Evolutionary conservation across 2,888 invertebrate species (phyloP).

Genomic region (Microctonus hyperodae): DNA sequence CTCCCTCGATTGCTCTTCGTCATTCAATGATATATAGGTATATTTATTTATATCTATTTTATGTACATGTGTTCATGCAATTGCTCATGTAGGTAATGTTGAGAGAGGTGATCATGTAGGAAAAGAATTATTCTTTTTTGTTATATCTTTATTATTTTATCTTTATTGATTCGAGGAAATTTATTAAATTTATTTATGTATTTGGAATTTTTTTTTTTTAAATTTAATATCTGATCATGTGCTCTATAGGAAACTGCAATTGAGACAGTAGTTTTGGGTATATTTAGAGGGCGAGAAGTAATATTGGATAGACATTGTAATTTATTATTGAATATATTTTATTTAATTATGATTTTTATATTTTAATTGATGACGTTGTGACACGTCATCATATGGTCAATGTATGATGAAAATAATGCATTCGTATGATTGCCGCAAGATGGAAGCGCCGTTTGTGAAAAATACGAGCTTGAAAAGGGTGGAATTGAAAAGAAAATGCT

Average conservation of each 20-base stretch:
- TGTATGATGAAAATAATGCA: slow-evolving; percentile 37
- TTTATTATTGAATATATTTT: too few relatives aligned
- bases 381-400: slow-evolving; percentile 37
- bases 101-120: too few relatives aligned
- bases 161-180: too few relatives aligned
- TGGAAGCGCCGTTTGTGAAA: slow-evolving; percentile 37
- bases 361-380: background rate
- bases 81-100: background rate
- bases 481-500: slow-evolving; percentile 30
- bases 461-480: background rate
- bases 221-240: background rate
- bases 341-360: slow-evolving; percentile 1
- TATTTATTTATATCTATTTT: background rate
- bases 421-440: slow-evolving; percentile 38
- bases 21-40: background rate
- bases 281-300: background rate
- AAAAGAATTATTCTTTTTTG: too few relatives aligned
- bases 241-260: background rate
- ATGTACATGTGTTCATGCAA: background rate
- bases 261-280: too few relatives aligned
- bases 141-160: too few relatives aligned
- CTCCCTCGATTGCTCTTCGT: background rate
- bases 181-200: background rate
- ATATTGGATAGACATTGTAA: background rate
- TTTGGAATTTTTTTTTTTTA: background rate